These are phyloP conservation scores for Maconellicoccus hirsutus DNA, from an alignment of 1,140 invertebrate species.

Conservation along the genomic window DNA sequence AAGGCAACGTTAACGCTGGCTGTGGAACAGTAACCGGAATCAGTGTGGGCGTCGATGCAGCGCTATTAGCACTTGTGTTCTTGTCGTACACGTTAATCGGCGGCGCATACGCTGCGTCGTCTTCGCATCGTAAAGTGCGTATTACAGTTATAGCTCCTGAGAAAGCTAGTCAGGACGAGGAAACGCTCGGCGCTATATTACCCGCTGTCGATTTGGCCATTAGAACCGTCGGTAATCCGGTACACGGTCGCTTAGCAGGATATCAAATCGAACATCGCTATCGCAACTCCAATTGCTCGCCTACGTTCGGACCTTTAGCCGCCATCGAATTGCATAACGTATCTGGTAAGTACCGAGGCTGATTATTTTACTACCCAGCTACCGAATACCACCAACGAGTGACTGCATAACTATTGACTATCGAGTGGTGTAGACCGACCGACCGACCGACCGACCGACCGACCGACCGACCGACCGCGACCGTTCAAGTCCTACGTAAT, in stretches of 20 bases:
- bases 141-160: slow-evolving; percentile 47
- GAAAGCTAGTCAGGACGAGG: slow-evolving; percentile 46
- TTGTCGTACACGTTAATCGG: slow-evolving; percentile 10
- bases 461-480: no score
- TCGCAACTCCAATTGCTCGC: slow-evolving; percentile 66
- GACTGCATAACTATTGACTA: no score
- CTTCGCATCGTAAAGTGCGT: slow-evolving; percentile 22
- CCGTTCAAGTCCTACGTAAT: no score
- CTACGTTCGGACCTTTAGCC: slow-evolving; percentile 59
- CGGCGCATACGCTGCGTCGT: not conserved
- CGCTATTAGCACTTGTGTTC: no score
- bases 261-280: slow-evolving; percentile 54
- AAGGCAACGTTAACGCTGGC: not conserved
- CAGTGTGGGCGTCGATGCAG: no score
- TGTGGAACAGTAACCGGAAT: no score
- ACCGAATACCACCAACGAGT: no score
- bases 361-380: no score
- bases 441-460: no score
- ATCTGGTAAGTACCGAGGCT: slow-evolving; percentile 49
- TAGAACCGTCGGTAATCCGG: slow-evolving; percentile 42
- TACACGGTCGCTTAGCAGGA: slow-evolving; percentile 45
- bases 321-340: slow-evolving; percentile 64
- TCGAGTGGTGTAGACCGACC: no score
- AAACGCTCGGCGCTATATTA: slow-evolving; percentile 51
- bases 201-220: slow-evolving; percentile 63